Conservation (phyloP, 2,797 vertebrate species). For the Orientallactaga sibirica region DNA sequence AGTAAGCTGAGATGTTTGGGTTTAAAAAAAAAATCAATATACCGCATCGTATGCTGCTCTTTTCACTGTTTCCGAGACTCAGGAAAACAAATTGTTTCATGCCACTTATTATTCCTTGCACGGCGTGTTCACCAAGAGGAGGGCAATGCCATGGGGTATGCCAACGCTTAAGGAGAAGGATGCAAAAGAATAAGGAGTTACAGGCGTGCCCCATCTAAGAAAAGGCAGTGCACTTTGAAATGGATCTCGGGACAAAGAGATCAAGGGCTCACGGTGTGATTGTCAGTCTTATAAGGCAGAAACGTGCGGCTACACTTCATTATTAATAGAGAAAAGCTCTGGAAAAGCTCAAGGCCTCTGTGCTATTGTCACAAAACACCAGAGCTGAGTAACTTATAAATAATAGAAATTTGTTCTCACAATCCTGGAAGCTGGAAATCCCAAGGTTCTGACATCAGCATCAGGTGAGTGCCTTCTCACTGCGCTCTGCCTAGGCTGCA, state of each 20-base stretch:
- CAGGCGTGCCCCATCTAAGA: background rate
- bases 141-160: background rate
- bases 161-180: conserved; percentile 23
- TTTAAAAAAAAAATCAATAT: conserved; percentile 55
- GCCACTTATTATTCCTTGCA: background rate
- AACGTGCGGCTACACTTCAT: background rate
- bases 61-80: conserved; percentile 49
- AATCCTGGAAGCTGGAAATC: background rate
- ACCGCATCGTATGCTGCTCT: background rate
- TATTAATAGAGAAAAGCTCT: background rate
- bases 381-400: background rate
- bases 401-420: background rate
- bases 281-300: background rate
- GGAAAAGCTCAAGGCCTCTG: background rate
- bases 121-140: background rate
- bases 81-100: conserved; percentile 16
- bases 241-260: background rate
- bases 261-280: background rate
- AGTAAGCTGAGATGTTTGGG: conserved; percentile 44
- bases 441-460: background rate
- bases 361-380: background rate
- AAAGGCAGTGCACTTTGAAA: background rate
- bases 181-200: background rate
- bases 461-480: background rate
- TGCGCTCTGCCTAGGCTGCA: background rate